These are phyloP conservation scores for Ceratothoa steindachneri DNA, from an alignment of 2,888 invertebrate species.

Conservation along the genomic window DNA sequence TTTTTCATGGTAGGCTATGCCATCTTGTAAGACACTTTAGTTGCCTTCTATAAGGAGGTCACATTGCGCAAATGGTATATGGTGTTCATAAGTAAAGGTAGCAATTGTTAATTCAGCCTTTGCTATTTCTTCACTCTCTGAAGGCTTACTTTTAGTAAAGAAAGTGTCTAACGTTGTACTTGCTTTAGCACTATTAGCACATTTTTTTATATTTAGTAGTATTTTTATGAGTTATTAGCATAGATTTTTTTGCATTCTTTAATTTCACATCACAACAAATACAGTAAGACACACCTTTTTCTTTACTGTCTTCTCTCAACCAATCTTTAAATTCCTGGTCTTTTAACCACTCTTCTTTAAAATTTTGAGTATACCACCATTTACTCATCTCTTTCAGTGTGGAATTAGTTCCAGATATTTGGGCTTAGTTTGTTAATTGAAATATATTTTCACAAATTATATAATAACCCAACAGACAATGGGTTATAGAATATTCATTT, in stretches of 20 bases:
- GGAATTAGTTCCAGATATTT: background rate
- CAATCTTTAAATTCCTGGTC: constrained; percentile 13
- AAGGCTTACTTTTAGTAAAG: background rate
- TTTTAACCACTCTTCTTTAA: constrained; percentile 16
- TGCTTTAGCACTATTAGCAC: background rate
- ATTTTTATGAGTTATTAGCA: constrained; percentile 13
- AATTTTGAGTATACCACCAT: constrained; percentile 1
- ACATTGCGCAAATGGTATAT: constrained; percentile 4
- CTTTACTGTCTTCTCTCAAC: background rate
- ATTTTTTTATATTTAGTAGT: constrained; percentile 9
- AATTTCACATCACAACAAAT: background rate
- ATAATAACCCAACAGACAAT: too few relatives aligned
- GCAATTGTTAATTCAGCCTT: constrained; percentile 15
- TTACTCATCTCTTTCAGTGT: background rate
- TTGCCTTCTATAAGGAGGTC: background rate
- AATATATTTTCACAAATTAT: too few relatives aligned
- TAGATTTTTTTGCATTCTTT: constrained; percentile 19
- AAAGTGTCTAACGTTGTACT: background rate
- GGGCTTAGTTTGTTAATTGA: too few relatives aligned
- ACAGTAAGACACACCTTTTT: constrained; percentile 2
- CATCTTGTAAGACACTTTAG: too few relatives aligned
- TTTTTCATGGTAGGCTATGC: constrained; percentile 14
- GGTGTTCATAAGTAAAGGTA: background rate
- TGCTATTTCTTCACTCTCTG: constrained; percentile 3
- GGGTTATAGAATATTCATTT: too few relatives aligned